Conservation (phyloP, 2,113 vertebrate genomes). For the Eretmochelys imbricata region DNA sequence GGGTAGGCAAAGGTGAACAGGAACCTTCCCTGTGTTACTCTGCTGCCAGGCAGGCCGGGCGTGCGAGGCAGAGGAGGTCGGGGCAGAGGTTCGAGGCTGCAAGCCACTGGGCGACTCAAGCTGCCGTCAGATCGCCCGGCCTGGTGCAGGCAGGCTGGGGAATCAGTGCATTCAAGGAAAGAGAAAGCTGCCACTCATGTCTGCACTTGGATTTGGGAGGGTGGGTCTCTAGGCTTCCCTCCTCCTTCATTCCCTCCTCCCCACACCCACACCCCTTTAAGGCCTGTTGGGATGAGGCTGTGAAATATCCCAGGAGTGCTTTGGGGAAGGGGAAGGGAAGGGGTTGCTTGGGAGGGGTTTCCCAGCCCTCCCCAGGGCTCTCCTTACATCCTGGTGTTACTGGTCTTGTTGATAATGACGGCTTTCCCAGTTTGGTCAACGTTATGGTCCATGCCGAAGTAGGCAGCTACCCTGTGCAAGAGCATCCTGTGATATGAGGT, state of each 20-base stretch:
- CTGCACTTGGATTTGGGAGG: background rate
- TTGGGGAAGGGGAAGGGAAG: background rate
- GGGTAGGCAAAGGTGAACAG: background rate
- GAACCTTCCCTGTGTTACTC: background rate
- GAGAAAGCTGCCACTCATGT: background rate
- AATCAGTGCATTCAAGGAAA: background rate
- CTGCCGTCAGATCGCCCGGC: no score
- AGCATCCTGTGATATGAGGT: constrained; percentile 99
- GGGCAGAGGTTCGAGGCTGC: background rate
- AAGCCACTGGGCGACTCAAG: background rate
- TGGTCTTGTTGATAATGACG: constrained; percentile 99
- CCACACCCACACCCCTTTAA: background rate
- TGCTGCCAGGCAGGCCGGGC: background rate
- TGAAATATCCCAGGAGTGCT: background rate
- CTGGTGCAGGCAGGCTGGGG: background rate
- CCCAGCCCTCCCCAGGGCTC: background rate
- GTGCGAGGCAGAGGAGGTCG: background rate
- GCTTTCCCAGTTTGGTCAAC: constrained; percentile 99
- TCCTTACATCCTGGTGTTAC: constrained; percentile 97
- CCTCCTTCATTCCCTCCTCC: background rate
- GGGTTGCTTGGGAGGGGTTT: background rate
- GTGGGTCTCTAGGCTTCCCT: background rate
- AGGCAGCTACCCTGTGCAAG: constrained; percentile 97
- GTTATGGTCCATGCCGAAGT: constrained; percentile 99
- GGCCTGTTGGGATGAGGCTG: background rate